Conservation (phyloP, 2,113 vertebrate genomes). For the Oxyruncus cristatus region DNA sequence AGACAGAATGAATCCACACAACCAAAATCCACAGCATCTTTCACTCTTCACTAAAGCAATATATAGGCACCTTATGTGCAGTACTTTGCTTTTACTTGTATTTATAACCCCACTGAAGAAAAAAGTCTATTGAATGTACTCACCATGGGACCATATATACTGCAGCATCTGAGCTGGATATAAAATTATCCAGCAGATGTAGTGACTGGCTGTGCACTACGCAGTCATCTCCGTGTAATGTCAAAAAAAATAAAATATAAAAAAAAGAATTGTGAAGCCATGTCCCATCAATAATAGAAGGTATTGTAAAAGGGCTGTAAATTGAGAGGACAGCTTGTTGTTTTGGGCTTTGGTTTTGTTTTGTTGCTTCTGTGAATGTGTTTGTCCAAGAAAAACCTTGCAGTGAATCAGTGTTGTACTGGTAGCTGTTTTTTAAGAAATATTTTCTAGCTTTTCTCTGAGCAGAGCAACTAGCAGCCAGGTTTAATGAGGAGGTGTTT, state of each 20-base stretch:
- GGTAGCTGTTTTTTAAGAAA: not conserved
- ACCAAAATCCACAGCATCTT: slow-evolving; percentile 28
- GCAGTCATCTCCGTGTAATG: not conserved
- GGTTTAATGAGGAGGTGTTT: not conserved
- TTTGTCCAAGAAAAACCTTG: slow-evolving; percentile 44
- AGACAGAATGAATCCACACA: slow-evolving; percentile 6
- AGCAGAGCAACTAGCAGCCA: not conserved
- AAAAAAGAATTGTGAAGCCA: not conserved
- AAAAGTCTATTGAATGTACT: slow-evolving; percentile 41
- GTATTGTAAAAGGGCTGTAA: slow-evolving; percentile 38
- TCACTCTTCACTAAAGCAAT: slow-evolving; percentile 29
- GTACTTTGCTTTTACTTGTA: slow-evolving; percentile 54
- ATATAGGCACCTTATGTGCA: slow-evolving; percentile 39
- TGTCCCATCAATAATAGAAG: slow-evolving; percentile 42
- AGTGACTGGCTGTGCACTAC: not conserved
- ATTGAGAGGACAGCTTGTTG: slow-evolving; percentile 46
- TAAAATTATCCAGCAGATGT: slow-evolving; percentile 31
- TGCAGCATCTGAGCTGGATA: not conserved
- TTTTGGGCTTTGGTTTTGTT: slow-evolving; percentile 52
- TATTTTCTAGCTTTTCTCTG: not conserved
- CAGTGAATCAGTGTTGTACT: slow-evolving; percentile 7
- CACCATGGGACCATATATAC: slow-evolving; percentile 27
- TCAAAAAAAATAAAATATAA: not conserved
- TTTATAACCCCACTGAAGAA: slow-evolving; percentile 53
- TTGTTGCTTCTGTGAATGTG: not conserved